Percentiles rank a stretch among this genome's conserved stretches.
Conservation (phyloP, 2,113 vertebrate species). For the Sinosuthora webbiana region DNA sequence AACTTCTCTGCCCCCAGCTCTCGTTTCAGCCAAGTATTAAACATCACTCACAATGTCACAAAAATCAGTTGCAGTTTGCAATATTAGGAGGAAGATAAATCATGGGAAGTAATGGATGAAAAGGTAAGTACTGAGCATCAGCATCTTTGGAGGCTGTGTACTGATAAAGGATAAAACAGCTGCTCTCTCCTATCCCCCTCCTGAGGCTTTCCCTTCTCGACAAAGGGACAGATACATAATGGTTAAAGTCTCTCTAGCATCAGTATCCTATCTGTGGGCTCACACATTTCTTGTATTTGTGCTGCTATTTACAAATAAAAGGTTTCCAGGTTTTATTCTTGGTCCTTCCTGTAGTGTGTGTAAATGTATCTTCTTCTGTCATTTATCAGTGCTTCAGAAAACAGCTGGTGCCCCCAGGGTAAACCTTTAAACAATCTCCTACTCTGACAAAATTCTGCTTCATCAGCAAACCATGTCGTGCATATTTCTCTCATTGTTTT, state of each 20-base stretch:
- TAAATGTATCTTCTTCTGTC: background rate
- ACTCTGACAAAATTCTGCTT: conserved; percentile 12
- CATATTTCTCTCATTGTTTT: conserved; percentile 8
- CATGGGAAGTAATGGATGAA: background rate
- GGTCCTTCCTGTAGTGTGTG: background rate
- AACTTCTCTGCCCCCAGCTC: background rate
- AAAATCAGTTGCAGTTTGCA: background rate
- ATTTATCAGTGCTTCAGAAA: background rate
- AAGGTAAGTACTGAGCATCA: background rate
- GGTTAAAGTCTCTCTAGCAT: background rate
- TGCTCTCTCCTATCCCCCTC: background rate
- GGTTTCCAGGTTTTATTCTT: background rate
- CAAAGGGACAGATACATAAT: background rate
- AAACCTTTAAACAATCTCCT: background rate
- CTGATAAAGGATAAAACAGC: background rate
- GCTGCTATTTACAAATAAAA: background rate
- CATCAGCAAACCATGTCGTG: background rate
- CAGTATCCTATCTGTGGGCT: background rate
- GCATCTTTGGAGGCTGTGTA: background rate
- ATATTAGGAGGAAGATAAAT: background rate
- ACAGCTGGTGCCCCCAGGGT: background rate
- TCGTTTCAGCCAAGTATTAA: background rate
- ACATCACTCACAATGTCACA: background rate
- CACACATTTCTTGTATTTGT: background rate
- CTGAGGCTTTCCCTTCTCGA: background rate